phyloP scores from a whole-genome alignment of 2,888 invertebrate genomes.

The Dryomyza anilis region DNA sequence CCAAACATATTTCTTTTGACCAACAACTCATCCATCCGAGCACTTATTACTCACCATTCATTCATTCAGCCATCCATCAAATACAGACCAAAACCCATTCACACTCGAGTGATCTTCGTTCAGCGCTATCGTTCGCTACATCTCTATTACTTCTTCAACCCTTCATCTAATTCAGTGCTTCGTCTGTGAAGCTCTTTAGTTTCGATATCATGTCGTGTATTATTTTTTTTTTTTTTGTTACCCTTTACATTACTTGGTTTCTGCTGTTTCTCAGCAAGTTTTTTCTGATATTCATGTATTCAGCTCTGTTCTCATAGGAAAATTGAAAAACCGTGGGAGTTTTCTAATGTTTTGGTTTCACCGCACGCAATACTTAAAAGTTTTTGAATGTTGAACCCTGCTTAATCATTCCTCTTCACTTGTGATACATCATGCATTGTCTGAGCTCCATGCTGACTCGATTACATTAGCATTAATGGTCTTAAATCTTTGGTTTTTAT shows the following conservation, averaged over 20 bases:
- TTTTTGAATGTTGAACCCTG: background rate
- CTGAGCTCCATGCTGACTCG: background rate
- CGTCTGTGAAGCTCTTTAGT: background rate
- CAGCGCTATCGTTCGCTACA: background rate
- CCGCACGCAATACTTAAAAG: background rate
- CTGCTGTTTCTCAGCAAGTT: background rate
- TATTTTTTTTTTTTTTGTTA: background rate
- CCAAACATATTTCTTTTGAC: background rate
- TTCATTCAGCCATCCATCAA: background rate
- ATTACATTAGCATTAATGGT: too few species aligned
- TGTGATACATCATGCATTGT: background rate
- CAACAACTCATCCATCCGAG: background rate
- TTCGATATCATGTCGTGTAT: constrained; percentile 7
- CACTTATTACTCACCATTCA: background rate
- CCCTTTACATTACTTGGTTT: background rate
- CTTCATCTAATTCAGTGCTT: background rate
- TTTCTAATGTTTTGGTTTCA: constrained; percentile 8
- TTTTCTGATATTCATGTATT: background rate
- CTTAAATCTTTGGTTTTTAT: too few species aligned
- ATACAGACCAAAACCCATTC: constrained; percentile 1
- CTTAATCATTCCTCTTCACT: background rate
- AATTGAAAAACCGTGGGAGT: constrained; percentile 29
- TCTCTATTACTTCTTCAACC: too few species aligned
- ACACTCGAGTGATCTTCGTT: constrained; percentile 19
- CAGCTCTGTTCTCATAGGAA: constrained; percentile 21